Base-by-base conservation (phyloP, 2,888 invertebrate genomes). In the Brenthis ino region DNA sequence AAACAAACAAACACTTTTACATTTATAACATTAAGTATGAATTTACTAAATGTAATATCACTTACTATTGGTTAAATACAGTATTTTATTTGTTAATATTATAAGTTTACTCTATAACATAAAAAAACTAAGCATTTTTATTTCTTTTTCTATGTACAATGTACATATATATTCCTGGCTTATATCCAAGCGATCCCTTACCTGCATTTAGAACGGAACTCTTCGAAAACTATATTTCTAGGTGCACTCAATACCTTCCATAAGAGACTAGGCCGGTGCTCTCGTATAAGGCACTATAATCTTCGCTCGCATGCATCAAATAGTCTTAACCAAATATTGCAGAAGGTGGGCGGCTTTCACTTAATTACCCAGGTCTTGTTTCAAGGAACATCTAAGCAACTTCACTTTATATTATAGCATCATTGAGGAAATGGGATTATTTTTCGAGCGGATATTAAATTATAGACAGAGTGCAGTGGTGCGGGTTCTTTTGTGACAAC, bases 381-480 rank as follows among this genome's bases (percentile, higher is more conserved):
- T 63, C 69, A 57, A 58, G 55, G 57, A 68, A 64, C 67, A 51
- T 71, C 66, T 68, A 72, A 65, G 65, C 48, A 56, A 57, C 66
- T 68, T 69, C 64, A 65, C 67, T 64, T 54, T 72, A 66, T 66
- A 72, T 55, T 63, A 54, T 65, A 68, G 61, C 70, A 77, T 81
- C 76, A 79, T 79, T 76, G 83, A 87, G 88, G 89, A 89, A 90
- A 88, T 89, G 79, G 82, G 85, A 87, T 88, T 88, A 89, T 85
- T 85, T 76, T 87, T 86, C 75, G 86, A 83, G 83, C 93, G 93
- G 93, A 93, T 92, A 91, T 93, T 92, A 89, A 92, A 92, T 93
- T 92, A 93, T 88, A 82, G 80, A 78, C 84, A 84, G 82, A 81
- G 82, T 82, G 82, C 82, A 79, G 77, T 75, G 83, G 85, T 90